Evolutionary conservation across 2,888 invertebrate genomes (phyloP).

Genomic region (Lordiphosa andalusiaca): DNA sequence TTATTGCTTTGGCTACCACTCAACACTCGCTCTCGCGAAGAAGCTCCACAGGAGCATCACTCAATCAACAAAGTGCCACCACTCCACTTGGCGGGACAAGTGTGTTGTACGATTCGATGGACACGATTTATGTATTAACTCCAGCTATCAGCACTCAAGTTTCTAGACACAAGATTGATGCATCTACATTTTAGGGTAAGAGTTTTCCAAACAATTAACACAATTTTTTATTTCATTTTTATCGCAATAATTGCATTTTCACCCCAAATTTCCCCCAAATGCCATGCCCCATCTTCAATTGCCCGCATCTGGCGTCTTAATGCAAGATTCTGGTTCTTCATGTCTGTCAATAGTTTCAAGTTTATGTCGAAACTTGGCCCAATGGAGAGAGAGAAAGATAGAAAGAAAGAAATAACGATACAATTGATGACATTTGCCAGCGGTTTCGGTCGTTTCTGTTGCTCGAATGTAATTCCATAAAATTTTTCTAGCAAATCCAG

Average conservation of each 20-base stretch:
- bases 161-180: slow-evolving; percentile 54
- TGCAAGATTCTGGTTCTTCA: slow-evolving; percentile 35
- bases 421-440: slow-evolving; percentile 36
- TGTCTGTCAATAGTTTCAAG: slow-evolving; percentile 55
- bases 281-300: slow-evolving; percentile 43
- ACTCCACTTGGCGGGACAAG: slow-evolving; percentile 28
- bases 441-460: slow-evolving; percentile 37
- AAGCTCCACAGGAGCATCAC: slow-evolving; percentile 20
- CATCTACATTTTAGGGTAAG: slow-evolving; percentile 31
- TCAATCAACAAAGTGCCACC: slow-evolving; percentile 40
- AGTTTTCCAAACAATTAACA: slow-evolving; percentile 54
- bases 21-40: slow-evolving; percentile 26
- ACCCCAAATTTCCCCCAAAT: slow-evolving; percentile 23
- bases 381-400: neutral
- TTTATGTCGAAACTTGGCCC: slow-evolving; percentile 43
- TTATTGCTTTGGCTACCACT: slow-evolving; percentile 43
- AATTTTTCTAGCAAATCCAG: slow-evolving; percentile 37
- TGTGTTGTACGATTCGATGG: slow-evolving; percentile 11
- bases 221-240: slow-evolving; percentile 62
- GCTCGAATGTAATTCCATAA: slow-evolving; percentile 16
- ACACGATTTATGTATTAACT: slow-evolving; percentile 27
- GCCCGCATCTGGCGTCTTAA: slow-evolving; percentile 50
- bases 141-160: slow-evolving; percentile 59
- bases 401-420: neutral
- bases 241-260: slow-evolving; percentile 55